phyloP scores from a whole-genome alignment of 1,140 invertebrate species.

The Drosophila malerkotliana region DNA sequence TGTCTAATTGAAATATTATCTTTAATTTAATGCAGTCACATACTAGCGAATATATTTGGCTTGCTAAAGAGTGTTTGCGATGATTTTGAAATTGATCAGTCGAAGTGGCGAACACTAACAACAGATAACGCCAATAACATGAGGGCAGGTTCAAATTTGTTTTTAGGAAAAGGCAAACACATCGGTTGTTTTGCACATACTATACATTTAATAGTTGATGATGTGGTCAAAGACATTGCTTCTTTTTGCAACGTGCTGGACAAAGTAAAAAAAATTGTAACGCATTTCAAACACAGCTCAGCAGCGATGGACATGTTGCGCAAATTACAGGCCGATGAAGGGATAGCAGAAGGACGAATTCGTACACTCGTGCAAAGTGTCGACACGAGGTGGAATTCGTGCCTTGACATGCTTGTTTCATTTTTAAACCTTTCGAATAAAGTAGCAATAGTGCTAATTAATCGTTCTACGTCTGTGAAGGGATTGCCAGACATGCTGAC shows the following conservation, averaged over 20 bases:
- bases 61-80: not conserved
- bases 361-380: slow-evolving; percentile 5
- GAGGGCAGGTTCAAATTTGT: slow-evolving; percentile 7
- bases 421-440: slow-evolving; percentile 11
- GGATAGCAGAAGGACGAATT: slow-evolving; percentile 1
- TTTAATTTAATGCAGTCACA: no score
- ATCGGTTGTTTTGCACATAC: slow-evolving; percentile 23
- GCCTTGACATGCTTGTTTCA: slow-evolving; percentile 12
- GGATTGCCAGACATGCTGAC: slow-evolving; percentile 17
- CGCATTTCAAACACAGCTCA: slow-evolving; percentile 22
- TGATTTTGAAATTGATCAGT: not conserved
- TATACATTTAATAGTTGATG: slow-evolving; percentile 24
- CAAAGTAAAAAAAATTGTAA: slow-evolving; percentile 26
- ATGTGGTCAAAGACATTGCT: slow-evolving; percentile 14
- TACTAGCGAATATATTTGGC: slow-evolving; percentile 3
- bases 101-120: slow-evolving; percentile 12
- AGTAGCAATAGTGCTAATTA: slow-evolving; percentile 7
- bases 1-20: no score
- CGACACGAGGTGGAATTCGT: slow-evolving; percentile 17
- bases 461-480: slow-evolving; percentile 1
- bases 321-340: slow-evolving; percentile 17
- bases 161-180: slow-evolving; percentile 13
- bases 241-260: slow-evolving; percentile 21
- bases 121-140: slow-evolving; percentile 29
- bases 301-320: slow-evolving; percentile 6